These are phyloP conservation scores for Phenganax stokvisi DNA, from an alignment of 92 coral and sea anemone genomes.

Conservation along the genomic window DNA sequence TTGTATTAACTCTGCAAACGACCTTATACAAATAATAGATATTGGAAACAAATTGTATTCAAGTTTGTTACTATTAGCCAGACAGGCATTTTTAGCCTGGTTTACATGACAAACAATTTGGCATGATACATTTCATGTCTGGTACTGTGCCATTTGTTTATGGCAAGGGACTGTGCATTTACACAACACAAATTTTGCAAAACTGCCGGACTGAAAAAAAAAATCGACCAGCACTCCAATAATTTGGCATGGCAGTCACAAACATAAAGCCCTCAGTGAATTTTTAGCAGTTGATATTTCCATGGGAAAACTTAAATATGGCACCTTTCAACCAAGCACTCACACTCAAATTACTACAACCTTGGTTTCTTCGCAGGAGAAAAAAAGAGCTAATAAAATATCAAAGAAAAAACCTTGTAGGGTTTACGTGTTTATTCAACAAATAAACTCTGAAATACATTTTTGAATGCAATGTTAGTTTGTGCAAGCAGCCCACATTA, in stretches of 20 bases:
- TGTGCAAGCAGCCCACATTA: conserved; percentile 21
- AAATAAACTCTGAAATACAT: conserved; percentile 5
- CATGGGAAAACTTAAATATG: background rate
- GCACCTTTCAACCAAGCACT: background rate
- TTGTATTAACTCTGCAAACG: too few relatives aligned
- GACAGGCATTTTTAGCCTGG: background rate
- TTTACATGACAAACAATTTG: too few relatives aligned
- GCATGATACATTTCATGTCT: too few relatives aligned
- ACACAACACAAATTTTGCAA: background rate
- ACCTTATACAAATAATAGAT: too few relatives aligned
- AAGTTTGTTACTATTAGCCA: too few relatives aligned
- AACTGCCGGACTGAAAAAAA: background rate
- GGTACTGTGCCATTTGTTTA: background rate
- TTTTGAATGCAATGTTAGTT: conserved; percentile 32
- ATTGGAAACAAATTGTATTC: too few relatives aligned
- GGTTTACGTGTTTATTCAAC: background rate
- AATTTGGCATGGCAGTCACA: background rate
- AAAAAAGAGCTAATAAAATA: conserved; percentile 15
- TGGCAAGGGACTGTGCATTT: background rate
- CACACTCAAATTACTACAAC: background rate
- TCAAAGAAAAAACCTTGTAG: background rate
- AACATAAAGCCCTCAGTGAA: background rate
- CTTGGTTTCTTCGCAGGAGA: conserved; percentile 10
- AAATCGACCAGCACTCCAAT: background rate
- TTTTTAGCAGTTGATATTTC: background rate